These are phyloP conservation scores for Phyto melanocephala DNA, from an alignment of 2,888 invertebrate species.

Conservation along the genomic window DNA sequence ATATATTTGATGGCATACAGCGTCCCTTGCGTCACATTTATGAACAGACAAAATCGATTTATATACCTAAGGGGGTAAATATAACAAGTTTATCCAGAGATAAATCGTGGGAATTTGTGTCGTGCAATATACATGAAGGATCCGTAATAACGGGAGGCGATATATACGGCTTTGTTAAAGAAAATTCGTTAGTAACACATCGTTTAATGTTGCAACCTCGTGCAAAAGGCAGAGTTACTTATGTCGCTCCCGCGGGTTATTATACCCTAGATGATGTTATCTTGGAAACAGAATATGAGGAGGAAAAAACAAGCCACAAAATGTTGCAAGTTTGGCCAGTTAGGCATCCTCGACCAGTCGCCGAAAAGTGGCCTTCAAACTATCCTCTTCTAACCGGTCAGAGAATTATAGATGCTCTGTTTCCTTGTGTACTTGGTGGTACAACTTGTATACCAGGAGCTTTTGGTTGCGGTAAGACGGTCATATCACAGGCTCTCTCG, in stretches of 20 bases:
- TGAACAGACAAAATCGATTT: conserved; percentile 95
- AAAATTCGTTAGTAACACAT: conserved; percentile 98
- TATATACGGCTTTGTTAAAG: conserved; percentile 95
- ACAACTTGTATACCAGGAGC: conserved; percentile 99
- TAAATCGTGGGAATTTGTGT: conserved; percentile 94
- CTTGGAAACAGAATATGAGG: conserved; percentile 98
- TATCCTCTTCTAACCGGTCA: conserved; percentile 98
- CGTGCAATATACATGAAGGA: conserved; percentile 87
- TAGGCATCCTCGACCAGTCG: conserved; percentile 95
- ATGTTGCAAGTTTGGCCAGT: conserved; percentile 99
- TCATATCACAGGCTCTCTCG: conserved; percentile 90
- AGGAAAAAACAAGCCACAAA: conserved; percentile 90
- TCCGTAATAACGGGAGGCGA: conserved; percentile 99
- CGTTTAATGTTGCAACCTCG: conserved; percentile 96
- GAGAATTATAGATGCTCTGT: conserved; percentile 97
- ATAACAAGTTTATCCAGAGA: conserved; percentile 91
- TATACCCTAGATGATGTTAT: conserved; percentile 96
- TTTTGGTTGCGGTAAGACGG: conserved; percentile 97
- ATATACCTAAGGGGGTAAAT: conserved; percentile 99
- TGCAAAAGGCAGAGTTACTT: conserved; percentile 96
- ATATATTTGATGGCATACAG: conserved; percentile 99
- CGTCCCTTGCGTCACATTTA: conserved; percentile 97
- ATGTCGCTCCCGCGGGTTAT: conserved; percentile 94
- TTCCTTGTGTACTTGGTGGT: conserved; percentile 99
- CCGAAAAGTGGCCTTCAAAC: conserved; percentile 98